Base-by-base conservation (phyloP, 2,797 vertebrate species). In the Psittacula echo region DNA sequence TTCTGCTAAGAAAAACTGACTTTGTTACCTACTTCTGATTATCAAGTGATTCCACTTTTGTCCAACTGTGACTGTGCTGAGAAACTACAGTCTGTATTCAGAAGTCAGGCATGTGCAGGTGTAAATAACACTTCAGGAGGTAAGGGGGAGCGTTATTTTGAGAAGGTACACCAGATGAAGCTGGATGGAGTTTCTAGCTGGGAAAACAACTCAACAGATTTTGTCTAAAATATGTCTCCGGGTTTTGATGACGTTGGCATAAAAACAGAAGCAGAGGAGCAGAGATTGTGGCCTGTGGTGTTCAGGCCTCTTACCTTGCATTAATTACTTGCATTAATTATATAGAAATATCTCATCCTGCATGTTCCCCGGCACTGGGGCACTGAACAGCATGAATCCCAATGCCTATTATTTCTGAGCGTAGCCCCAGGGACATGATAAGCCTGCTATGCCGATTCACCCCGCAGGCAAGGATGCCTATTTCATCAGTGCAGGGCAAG, bases 371-470 rank as follows among this genome's bases (percentile, higher is more conserved):
- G 44, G 80, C 42, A 37, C 23, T 0, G 0, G 12, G 37, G 24
- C 3, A 0, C 47, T 45, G 45, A 29, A 19, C 41, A 71, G 47
- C 0, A 0, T 27, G 23, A n/a, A 20, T 70, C 15, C 13, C 0
- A 1, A 32, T 54, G 58, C 56, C 50, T 54, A 21, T 17, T 42
- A 47, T 5, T 18, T 78, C 41, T 53, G 32, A 66, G 61, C 11
- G 2, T 4, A 51, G 66, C 50, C 45, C 19, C 51, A 41, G 48
- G 41, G 22, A 12, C 1, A 5, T 13, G n/a, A 53, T 4, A 27
- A 92, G 64, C 70, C 48, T 30, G n/a, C 24, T n/a, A 8, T 10
- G 42, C 14, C 1, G 0, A 51, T 34, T 72, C 70, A 65, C 41
- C 32, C 54, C 4, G 32, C 9, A 32, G 75, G 34, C 65, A 79